Percentiles rank a stretch among this genome's conserved stretches.
Evolutionary conservation across 2,797 vertebrate species (phyloP).

Genomic region (Pitangus sulphuratus): DNA sequence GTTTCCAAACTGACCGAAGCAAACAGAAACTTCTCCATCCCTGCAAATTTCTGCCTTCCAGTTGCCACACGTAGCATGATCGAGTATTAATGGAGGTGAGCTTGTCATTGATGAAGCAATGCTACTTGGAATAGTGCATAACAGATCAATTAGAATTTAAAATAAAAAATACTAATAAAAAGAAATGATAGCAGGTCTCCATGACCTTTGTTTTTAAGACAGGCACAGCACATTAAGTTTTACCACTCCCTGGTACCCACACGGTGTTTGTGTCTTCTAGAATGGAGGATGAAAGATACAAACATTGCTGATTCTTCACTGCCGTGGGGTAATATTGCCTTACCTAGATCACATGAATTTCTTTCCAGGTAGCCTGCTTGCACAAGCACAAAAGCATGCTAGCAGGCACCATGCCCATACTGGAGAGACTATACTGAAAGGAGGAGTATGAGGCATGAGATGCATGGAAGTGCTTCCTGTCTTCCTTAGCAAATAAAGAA

Average conservation of each 20-base stretch:
- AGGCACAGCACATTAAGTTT: not conserved
- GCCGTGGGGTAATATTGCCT: not conserved
- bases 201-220: not conserved
- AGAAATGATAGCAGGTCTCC: not conserved
- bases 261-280: not conserved
- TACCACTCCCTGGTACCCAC: not conserved
- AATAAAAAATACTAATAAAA: not conserved
- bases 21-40: not conserved
- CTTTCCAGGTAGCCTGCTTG: conserved; percentile 23
- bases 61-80: not conserved
- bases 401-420: not conserved
- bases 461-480: not conserved
- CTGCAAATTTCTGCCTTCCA: not conserved
- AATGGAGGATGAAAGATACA: not conserved
- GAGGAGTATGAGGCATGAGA: not conserved
- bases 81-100: not conserved
- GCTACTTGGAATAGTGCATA: not conserved
- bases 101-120: not conserved
- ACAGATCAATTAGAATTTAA: not conserved
- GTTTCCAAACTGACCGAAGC: not conserved
- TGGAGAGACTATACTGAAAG: not conserved
- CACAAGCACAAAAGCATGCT: not conserved
- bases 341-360: not conserved
- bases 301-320: not conserved
- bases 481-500: not conserved